phyloP scores from a whole-genome alignment of 1,140 invertebrate genomes.

The Capitella teleta region DNA sequence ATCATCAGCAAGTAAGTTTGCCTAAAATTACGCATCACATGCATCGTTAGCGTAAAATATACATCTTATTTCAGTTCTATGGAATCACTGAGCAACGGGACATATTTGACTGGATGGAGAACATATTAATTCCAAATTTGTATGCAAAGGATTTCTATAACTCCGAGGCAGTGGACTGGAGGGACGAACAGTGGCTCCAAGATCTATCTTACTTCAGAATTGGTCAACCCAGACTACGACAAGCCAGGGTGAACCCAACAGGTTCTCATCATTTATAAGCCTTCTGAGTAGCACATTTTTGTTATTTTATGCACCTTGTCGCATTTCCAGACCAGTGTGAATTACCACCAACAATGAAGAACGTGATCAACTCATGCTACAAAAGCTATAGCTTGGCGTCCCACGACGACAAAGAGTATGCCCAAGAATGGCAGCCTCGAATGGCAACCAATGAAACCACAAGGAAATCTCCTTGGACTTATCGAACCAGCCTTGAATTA shows the following conservation, averaged over 20 bases:
- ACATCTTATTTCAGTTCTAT: too few species aligned
- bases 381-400: neutral
- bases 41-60: too few species aligned
- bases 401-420: neutral
- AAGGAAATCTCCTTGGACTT: too few species aligned
- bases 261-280: too few species aligned
- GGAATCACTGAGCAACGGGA: too few species aligned
- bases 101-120: neutral
- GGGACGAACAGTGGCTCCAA: neutral
- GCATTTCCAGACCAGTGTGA: neutral
- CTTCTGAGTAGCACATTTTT: too few species aligned
- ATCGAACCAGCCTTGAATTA: neutral
- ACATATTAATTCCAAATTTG: neutral
- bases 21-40: too few species aligned
- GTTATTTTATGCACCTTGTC: too few species aligned
- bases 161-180: neutral
- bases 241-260: neutral
- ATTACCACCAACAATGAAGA: neutral
- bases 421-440: neutral
- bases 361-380: neutral
- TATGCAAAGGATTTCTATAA: neutral
- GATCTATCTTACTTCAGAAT: neutral
- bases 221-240: neutral
- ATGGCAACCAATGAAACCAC: too few species aligned
- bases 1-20: too few species aligned